Percentiles rank a stretch among this genome's conserved stretches.
These are phyloP conservation scores for Coracopsis vasa DNA, from an alignment of 2,113 vertebrate species.

Conservation along the genomic window DNA sequence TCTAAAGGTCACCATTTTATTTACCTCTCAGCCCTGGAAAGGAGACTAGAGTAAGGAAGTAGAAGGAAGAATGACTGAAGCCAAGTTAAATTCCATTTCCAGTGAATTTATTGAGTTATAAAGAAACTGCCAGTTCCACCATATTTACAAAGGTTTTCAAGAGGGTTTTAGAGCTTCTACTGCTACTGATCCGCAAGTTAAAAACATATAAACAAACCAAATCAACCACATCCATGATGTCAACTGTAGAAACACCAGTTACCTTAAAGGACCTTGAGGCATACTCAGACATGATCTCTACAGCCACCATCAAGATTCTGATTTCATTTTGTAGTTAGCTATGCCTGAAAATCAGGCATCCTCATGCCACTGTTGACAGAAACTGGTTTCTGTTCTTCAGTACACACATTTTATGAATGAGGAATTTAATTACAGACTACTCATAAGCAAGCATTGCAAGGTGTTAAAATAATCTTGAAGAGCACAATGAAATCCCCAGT, in stretches of 20 bases:
- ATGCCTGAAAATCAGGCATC: background rate
- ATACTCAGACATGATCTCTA: background rate
- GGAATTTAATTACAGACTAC: background rate
- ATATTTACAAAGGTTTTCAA: constrained; percentile 47
- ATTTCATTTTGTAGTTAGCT: background rate
- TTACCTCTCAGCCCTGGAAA: background rate
- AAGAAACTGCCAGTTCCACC: constrained; percentile 33
- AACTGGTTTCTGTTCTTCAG: background rate
- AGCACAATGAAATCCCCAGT: background rate
- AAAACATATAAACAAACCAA: constrained; percentile 11
- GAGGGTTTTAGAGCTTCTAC: background rate
- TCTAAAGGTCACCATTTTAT: background rate
- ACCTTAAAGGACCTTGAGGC: background rate
- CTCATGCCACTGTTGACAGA: background rate
- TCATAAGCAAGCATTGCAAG: background rate
- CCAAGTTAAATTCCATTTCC: background rate
- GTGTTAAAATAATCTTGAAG: background rate
- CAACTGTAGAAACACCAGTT: background rate
- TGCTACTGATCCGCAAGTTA: background rate
- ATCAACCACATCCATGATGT: background rate
- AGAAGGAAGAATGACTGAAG: background rate
- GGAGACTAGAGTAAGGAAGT: background rate
- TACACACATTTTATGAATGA: fast-evolving
- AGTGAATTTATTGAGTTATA: constrained; percentile 50
- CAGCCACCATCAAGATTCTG: background rate